Percentiles rank a stretch among this genome's conserved stretches.
Evolutionary conservation across 2,113 vertebrate genomes (phyloP).

Genomic region (Heterotilapia buettikoferi): DNA sequence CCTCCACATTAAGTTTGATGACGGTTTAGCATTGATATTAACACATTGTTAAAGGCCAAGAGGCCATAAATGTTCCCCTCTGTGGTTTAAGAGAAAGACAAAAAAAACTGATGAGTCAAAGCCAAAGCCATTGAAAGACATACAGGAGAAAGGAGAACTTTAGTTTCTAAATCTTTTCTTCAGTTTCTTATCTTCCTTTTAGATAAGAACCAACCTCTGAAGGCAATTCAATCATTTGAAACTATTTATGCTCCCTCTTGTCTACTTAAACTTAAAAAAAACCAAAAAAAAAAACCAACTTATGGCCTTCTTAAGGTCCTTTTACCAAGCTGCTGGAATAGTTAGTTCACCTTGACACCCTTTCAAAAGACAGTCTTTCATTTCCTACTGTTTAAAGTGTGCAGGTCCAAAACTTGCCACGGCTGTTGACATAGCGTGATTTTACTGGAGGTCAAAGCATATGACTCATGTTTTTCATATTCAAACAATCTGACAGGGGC

Average conservation of each 20-base stretch:
- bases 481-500: neutral
- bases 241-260: neutral
- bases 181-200: neutral
- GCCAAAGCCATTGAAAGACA: neutral
- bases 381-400: neutral
- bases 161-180: neutral
- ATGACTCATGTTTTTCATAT: neutral
- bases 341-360: neutral
- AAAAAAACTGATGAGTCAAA: neutral
- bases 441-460: neutral
- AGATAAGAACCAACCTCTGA: neutral
- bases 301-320: neutral
- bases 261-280: neutral
- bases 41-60: neutral
- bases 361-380: neutral
- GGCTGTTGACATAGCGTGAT: neutral
- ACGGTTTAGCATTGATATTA: neutral
- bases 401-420: neutral
- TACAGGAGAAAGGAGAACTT: neutral
- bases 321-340: neutral
- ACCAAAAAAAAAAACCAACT: rapidly evolving
- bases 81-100: neutral
- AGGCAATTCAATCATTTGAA: neutral
- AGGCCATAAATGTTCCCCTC: neutral
- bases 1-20: neutral